Base-by-base conservation (phyloP, 1,140 invertebrate genomes). In the Dufourea novaeangliae region DNA sequence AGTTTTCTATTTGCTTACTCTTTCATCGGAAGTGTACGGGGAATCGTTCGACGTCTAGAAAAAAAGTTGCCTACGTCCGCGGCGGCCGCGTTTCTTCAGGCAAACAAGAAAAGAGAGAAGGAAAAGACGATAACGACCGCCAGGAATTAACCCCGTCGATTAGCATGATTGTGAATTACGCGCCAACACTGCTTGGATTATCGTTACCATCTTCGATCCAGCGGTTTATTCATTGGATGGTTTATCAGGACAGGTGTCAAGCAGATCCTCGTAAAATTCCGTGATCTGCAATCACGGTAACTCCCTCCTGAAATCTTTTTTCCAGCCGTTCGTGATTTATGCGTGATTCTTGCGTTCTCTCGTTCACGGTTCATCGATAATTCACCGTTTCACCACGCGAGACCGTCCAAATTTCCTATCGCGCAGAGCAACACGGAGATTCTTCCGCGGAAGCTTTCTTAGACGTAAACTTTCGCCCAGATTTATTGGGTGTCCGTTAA, bases 1-100 rank as follows among this genome's bases (percentile, higher is more conserved):
- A 39, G 82, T 79, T 84, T 84, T 84, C 83, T 84, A 84, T 84
- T 84, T 84, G 72, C 78, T 61, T 83, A 80, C 68, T 80, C 83
- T 80, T 84, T 84, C 82, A 50, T 70, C 66, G 41, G 10, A 39
- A 57, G 78, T 72, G 80, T 83, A 67, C 62, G 56, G 17, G 39
- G 46, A 41, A 67, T 75, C 61, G 61, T 54, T 34, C 46, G 67
- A 52, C 37, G 41, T 37, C 46, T 62, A 44, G 70, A 74, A 66
- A n/a, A 50, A 73, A 66, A 57, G 52, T 61, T 61, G 44, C 41
- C 32, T 37, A 44, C 22, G 62, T 66, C 17, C 27, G 14, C 29
- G 27, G 32, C 14, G 6, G 14, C 12, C n/a, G 17, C 11, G n/a
- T 17, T 25, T 22, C 14, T 25, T 8, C 72, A 6, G 14, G 20